Base-by-base conservation (phyloP, 2,888 invertebrate species). In the Erynnis tages region DNA sequence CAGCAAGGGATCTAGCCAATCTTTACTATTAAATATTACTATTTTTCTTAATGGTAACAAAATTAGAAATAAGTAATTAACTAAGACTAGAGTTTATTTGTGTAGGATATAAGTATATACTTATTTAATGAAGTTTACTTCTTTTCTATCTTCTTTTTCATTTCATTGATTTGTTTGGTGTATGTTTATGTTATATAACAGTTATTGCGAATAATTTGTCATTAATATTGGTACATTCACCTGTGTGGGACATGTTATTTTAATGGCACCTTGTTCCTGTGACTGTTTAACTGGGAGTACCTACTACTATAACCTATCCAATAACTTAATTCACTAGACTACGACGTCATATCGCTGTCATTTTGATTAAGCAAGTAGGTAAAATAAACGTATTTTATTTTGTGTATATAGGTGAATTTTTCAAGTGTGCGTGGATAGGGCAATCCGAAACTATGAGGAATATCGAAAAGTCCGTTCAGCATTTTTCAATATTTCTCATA, bases 181-280 rank as follows among this genome's bases (percentile, higher is more conserved):
- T 54, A 63, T 56, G 68, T 66, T 34, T 32, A n/a, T n/a, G 14
- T 59, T 64, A 14, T 29, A 55, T 63, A 55, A 53, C 55, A 19
- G 88, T 87, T 72, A 67, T 73, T 79, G 82, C 77, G 70, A 86
- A 87, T 88, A 79, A 89, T 71, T 84, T 79, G 83, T 73, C 86
- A 88, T 88, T 88, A 56, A 40, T 46, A 37, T 46, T 30, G 34
- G 32, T 30, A 19, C 43, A 30, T 29, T 17, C 4, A 16, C 13
- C 7, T 44, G 2, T 27, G n/a, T 17, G 14, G 17, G 13, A 19
- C 11, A 25, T 34, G 7, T 45, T n/a, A 46, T 54, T 41, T 48
- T 64, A 87, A 87, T 89, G 87, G 66, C 85, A 70, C 73, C 85
- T 87, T 83, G 88, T 89, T 85, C 76, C 85, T 73, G 67, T 74